Evolutionary conservation across 2,888 invertebrate species (phyloP).

Genomic region (Ligdia adustata): DNA sequence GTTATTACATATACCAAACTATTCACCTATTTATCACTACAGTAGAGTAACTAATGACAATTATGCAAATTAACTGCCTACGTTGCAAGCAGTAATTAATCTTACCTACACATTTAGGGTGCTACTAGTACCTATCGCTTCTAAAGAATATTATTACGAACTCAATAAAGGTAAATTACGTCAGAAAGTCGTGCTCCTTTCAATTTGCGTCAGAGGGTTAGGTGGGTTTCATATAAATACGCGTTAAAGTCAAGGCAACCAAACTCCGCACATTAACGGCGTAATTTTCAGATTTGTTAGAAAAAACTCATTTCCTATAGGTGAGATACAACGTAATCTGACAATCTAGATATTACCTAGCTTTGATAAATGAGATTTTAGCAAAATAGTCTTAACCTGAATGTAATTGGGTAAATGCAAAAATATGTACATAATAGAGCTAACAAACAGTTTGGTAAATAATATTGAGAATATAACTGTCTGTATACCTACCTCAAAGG

Average conservation of each 20-base stretch:
- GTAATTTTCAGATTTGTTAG: constrained; percentile 2
- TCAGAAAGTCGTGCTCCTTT: constrained; percentile 27
- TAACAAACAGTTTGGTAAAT: too few relatives aligned
- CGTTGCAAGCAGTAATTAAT: constrained; percentile 12
- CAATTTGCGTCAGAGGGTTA: constrained; percentile 31
- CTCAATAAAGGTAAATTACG: constrained; percentile 32
- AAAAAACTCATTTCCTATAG: too few relatives aligned
- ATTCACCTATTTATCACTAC: not conserved
- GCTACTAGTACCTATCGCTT: constrained; percentile 14
- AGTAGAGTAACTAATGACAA: not conserved
- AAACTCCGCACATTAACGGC: constrained; percentile 17
- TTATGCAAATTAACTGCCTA: constrained; percentile 4
- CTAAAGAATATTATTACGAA: constrained; percentile 22
- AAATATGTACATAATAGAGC: too few relatives aligned
- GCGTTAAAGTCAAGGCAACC: constrained; percentile 25
- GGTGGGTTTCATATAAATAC: constrained; percentile 19
- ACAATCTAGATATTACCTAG: too few relatives aligned
- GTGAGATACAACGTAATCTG: too few relatives aligned
- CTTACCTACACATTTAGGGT: constrained; percentile 5
- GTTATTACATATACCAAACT: too few relatives aligned
- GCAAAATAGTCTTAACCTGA: too few relatives aligned
- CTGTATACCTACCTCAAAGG: too few relatives aligned
- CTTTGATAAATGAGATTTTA: too few relatives aligned
- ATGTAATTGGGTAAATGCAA: too few relatives aligned
- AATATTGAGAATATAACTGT: too few relatives aligned